A percentile compares a stretch with the other conserved stretches of the same genome.
phyloP scores from a whole-genome alignment of 2,797 vertebrate species.

The Crenichthys baileyi region DNA sequence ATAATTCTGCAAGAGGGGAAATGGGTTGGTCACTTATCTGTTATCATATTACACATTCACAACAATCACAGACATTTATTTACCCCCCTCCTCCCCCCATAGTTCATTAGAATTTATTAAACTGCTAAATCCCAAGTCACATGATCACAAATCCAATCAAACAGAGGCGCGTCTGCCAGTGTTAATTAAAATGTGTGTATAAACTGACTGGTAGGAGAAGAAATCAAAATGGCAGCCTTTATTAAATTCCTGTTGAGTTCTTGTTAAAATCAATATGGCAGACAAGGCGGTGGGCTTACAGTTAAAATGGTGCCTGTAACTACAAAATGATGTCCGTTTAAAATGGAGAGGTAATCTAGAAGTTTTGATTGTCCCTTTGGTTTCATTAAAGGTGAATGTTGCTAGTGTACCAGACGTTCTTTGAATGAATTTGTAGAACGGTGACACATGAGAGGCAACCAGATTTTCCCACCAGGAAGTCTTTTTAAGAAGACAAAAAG shows the following conservation, averaged over 20 bases:
- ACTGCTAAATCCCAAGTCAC: background rate
- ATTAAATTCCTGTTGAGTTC: background rate
- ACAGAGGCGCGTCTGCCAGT: background rate
- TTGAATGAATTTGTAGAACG: background rate
- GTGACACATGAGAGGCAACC: background rate
- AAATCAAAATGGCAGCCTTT: constrained; percentile 5
- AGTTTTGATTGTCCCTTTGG: background rate
- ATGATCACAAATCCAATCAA: constrained; percentile 5
- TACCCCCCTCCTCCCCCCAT: background rate
- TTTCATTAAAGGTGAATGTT: background rate
- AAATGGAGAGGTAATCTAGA: background rate
- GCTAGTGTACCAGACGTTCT: background rate
- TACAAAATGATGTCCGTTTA: background rate
- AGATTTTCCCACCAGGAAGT: background rate
- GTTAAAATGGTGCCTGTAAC: background rate
- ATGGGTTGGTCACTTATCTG: background rate
- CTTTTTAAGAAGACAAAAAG: background rate
- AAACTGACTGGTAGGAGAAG: constrained; percentile 5
- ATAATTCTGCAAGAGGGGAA: background rate
- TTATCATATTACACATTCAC: background rate
- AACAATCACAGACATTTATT: background rate
- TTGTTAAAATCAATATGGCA: background rate
- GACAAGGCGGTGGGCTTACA: background rate
- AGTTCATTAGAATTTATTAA: background rate
- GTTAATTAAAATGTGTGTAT: constrained; percentile 2